Evolutionary conservation across 1,140 invertebrate species (phyloP).

Genomic region (Laodelphax striatellus): DNA sequence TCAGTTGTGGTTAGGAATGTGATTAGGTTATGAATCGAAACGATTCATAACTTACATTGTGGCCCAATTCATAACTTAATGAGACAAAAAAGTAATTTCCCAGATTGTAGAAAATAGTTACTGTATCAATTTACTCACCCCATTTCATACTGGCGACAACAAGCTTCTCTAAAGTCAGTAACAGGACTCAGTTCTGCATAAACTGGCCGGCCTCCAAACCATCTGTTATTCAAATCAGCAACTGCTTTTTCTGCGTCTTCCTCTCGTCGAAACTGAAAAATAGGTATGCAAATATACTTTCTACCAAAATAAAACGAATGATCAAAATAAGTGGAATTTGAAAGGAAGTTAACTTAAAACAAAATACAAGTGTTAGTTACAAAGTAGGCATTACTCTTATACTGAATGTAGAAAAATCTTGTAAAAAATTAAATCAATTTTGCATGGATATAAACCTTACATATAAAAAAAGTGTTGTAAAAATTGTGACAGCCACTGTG

Average conservation of each 20-base stretch:
- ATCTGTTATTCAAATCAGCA: constrained; percentile 92
- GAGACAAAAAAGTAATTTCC: too few species aligned
- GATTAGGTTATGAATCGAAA: too few species aligned
- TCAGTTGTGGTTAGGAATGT: too few species aligned
- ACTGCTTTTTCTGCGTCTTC: constrained; percentile 97
- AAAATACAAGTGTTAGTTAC: not conserved
- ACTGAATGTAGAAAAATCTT: not conserved
- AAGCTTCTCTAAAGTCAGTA: constrained; percentile 97
- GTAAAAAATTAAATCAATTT: not conserved
- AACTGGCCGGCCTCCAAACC: constrained; percentile 97
- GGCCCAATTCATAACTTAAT: too few species aligned
- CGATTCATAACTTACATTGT: too few species aligned
- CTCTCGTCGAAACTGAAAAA: constrained; percentile 79
- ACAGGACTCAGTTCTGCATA: constrained; percentile 97
- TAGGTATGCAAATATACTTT: not conserved
- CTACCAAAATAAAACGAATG: too few species aligned
- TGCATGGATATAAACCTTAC: too few species aligned
- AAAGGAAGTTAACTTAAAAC: too few species aligned
- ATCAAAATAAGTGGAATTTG: too few species aligned
- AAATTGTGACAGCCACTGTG: too few species aligned
- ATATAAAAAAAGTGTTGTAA: too few species aligned
- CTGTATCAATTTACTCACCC: constrained; percentile 42
- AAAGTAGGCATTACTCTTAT: not conserved
- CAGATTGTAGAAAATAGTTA: too few species aligned
- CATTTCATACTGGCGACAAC: constrained; percentile 98